These are phyloP conservation scores for Zaprionus kolodkinae DNA, from an alignment of 1,140 invertebrate genomes.

Conservation along the genomic window DNA sequence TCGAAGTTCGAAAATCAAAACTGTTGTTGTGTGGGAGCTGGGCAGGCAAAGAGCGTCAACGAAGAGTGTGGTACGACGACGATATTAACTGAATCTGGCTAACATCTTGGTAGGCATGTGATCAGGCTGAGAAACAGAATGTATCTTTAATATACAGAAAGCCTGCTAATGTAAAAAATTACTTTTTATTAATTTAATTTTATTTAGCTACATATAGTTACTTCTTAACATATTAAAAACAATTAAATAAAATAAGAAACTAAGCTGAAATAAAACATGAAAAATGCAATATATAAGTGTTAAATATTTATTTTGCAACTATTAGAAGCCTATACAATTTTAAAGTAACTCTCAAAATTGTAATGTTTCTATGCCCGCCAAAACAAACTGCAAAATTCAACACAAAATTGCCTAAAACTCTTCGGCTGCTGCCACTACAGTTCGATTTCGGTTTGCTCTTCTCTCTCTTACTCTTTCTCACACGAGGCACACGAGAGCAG, in stretches of 20 bases:
- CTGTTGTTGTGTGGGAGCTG: background rate
- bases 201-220: too few relatives aligned
- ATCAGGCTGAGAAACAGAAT: background rate
- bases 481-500: constrained; percentile 6
- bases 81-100: background rate
- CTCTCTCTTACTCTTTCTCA: constrained; percentile 21
- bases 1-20: constrained; percentile 35
- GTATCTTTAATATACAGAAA: background rate
- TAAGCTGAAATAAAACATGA: background rate
- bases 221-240: background rate
- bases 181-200: background rate
- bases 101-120: background rate
- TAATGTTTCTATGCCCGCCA: background rate
- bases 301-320: background rate
- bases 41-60: background rate
- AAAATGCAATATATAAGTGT: background rate
- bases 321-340: background rate
- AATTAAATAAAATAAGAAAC: background rate
- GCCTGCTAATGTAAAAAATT: background rate
- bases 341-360: background rate
- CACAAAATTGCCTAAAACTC: background rate
- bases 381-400: background rate
- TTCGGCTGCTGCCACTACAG: background rate
- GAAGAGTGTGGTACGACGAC: background rate
- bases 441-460: constrained; percentile 10